Conservation (phyloP, 2,113 vertebrate genomes). For the Elephantulus edwardii region DNA sequence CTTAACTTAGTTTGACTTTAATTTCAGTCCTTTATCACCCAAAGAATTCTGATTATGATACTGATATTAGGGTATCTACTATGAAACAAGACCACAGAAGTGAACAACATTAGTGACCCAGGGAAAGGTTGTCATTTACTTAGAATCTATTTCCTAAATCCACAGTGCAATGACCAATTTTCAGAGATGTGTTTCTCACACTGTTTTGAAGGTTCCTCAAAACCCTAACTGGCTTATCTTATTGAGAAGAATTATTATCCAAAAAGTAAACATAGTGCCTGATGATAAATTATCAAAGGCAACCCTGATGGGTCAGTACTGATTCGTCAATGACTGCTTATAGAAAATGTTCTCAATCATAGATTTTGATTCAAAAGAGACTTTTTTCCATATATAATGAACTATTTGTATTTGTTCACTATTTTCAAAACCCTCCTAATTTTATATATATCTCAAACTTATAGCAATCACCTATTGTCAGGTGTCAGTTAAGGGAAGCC, state of each 20-base stretch:
- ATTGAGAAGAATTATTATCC: background rate
- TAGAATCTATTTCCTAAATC: constrained; percentile 2
- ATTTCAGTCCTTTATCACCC: constrained; percentile 4
- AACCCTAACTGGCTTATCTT: background rate
- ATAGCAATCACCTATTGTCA: background rate
- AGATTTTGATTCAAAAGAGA: background rate
- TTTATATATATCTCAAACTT: background rate
- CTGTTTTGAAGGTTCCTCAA: constrained; percentile 6
- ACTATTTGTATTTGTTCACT: background rate
- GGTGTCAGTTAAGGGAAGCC: background rate
- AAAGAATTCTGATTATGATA: background rate
- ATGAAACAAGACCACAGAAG: background rate
- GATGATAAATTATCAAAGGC: background rate
- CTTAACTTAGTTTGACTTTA: background rate
- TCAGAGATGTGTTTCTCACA: background rate
- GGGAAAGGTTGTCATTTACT: background rate
- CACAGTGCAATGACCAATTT: constrained; percentile 1
- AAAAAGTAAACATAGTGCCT: background rate
- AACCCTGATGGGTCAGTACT: background rate
- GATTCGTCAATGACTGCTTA: background rate
- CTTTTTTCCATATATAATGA: background rate
- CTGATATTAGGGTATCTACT: background rate
- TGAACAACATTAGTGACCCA: background rate
- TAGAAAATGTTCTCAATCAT: background rate
- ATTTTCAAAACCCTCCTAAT: background rate